Base-by-base conservation (phyloP, 1,140 invertebrate species). In the Potamilus streckersoni region DNA sequence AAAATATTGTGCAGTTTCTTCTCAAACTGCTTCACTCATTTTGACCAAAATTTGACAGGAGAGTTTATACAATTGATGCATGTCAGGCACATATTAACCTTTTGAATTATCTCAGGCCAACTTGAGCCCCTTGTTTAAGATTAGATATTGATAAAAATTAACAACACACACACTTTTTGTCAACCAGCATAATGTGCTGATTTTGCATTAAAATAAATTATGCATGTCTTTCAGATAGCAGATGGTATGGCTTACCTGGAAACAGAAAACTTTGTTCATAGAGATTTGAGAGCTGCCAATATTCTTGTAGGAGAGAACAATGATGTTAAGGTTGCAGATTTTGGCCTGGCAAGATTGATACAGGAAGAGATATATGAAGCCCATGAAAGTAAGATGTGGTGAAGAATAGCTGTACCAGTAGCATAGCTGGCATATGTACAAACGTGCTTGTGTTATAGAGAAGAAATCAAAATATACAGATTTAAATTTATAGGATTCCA, bases 291-390 rank as follows among this genome's bases (percentile, higher is more conserved):
- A 72, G 89, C 89, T n/a, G 89, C 88, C 49, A 90, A 89, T 74
- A 96, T 98, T 14, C 91, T 98, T 31, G 97, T 99, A 75, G 97
- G 96, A 55, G 96, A 98, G 81, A 97, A 98, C 87, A 97, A 98
- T 89, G 96, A 87, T 59, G 87, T 88, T 0, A 99, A 92, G 91
- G 97, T 99, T 81, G 98, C 96, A 84, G 98, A 99, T 91, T 99
- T 99, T 90, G 97, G 97, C 56, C 91, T 99, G 64, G 97, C 98
- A 8, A 93, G 97, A 80, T 69, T 89, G 78, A 94, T 98, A 12
- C 97, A 98, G 83, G 96, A 97, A 89, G 97, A 98, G 86, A 96
- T 98, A 87, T 99, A 99, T 88, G 97, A 97, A 89, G 97, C 97
- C 14, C 95, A 96, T 84, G 96, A 97, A 90, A 96, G 92, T 90